Conservation (phyloP, 2,113 vertebrate species). For the Ardeotis arabs region DNA sequence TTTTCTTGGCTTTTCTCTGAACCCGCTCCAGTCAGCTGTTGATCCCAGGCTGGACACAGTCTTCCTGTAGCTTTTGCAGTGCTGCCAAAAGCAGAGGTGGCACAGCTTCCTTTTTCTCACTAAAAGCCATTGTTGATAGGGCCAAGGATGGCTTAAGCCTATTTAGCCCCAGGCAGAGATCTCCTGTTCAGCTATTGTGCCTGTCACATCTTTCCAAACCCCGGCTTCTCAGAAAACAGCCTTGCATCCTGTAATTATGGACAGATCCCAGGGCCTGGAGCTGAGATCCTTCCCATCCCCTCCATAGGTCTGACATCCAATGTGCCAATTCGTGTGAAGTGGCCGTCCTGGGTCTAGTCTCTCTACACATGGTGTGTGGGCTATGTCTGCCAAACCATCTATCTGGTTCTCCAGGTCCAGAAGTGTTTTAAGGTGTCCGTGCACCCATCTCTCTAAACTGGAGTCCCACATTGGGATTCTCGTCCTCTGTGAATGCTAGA, state of each 20-base stretch:
- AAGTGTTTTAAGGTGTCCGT: neutral
- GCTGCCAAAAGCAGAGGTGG: neutral
- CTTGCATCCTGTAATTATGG: accelerated
- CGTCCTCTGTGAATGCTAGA: accelerated
- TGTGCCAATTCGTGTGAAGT: accelerated
- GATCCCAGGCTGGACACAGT: neutral
- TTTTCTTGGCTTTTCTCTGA: neutral
- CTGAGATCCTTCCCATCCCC: neutral
- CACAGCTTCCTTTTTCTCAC: neutral
- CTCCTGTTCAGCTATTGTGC: neutral
- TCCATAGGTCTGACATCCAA: neutral
- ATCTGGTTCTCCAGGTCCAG: neutral
- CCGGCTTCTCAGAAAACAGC: neutral
- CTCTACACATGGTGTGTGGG: accelerated
- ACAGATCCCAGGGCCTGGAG: neutral
- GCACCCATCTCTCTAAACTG: neutral
- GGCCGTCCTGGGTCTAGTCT: accelerated
- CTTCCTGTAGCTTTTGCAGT: neutral
- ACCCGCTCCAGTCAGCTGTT: neutral
- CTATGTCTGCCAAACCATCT: accelerated
- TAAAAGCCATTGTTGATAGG: accelerated
- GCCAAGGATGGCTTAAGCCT: neutral
- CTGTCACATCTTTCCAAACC: neutral
- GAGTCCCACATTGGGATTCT: accelerated
- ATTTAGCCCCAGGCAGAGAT: neutral